phyloP scores from a whole-genome alignment of 2,113 vertebrate species.

The Phyllostomus discolor region DNA sequence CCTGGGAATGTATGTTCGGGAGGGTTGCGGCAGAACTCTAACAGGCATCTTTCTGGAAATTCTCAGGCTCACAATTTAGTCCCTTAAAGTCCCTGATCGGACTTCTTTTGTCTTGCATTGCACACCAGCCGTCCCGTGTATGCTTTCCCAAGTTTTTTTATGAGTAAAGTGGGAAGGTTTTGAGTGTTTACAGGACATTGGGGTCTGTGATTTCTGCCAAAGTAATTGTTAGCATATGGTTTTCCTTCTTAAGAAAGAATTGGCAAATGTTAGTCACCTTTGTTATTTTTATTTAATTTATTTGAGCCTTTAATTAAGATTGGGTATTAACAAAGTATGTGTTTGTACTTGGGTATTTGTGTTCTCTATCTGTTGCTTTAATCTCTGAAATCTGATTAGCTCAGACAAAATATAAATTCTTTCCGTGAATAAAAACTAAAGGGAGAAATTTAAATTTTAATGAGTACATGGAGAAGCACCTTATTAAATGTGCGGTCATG shows the following conservation, averaged over 20 bases:
- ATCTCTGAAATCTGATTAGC: constrained; percentile 5
- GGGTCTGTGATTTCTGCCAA: neutral
- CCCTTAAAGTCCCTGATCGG: neutral
- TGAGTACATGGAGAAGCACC: neutral
- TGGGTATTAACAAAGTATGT: neutral
- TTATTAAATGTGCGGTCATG: neutral
- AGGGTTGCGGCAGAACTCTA: neutral
- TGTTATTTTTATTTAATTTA: constrained; percentile 10
- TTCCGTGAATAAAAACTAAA: neutral
- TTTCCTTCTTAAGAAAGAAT: constrained; percentile 27
- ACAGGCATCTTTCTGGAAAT: constrained; percentile 52
- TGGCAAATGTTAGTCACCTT: accelerated
- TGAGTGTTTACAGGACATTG: constrained; percentile 29
- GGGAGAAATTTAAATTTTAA: neutral
- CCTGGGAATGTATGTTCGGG: neutral
- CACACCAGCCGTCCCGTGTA: neutral
- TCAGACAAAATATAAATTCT: neutral
- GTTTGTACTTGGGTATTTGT: neutral
- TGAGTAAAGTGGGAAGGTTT: neutral
- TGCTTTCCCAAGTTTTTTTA: neutral
- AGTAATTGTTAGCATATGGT: constrained; percentile 4
- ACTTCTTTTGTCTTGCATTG: neutral
- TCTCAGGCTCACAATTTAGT: neutral
- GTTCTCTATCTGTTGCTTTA: neutral
- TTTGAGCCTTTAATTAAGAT: neutral